These are phyloP conservation scores for Artemisiospiza belli DNA, from an alignment of 2,113 vertebrate species.

Conservation along the genomic window DNA sequence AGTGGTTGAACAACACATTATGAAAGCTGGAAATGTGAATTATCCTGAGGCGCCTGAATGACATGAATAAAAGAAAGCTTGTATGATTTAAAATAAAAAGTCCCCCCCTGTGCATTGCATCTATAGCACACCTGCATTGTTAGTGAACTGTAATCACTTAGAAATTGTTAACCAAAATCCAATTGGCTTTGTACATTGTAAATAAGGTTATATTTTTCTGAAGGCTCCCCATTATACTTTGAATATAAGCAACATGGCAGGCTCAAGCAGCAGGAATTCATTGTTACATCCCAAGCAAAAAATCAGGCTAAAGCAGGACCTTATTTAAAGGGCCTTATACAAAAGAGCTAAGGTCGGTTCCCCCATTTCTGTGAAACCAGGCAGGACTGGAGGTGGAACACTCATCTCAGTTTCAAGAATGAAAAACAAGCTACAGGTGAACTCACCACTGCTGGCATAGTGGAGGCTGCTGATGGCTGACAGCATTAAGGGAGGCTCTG, in stretches of 20 bases:
- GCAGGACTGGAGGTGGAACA: background rate
- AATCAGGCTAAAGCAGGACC: background rate
- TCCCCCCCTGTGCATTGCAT: slow-evolving; percentile 31
- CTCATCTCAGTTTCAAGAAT: background rate
- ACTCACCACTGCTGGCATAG: background rate
- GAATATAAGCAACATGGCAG: slow-evolving; percentile 23
- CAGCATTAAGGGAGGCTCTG: background rate
- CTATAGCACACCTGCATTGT: slow-evolving; percentile 52
- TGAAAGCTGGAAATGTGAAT: slow-evolving; percentile 54
- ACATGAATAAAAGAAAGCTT: slow-evolving; percentile 50
- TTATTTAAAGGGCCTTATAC: background rate
- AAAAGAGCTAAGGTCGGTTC: background rate
- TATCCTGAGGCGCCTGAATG: slow-evolving; percentile 49
- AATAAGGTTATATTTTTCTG: slow-evolving; percentile 48
- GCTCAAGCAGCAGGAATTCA: slow-evolving; percentile 2
- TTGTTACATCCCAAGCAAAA: background rate
- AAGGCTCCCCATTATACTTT: slow-evolving; percentile 12
- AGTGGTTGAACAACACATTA: slow-evolving; percentile 53
- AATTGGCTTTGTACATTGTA: slow-evolving; percentile 13
- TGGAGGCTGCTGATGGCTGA: background rate
- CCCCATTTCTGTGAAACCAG: background rate
- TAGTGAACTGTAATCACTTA: slow-evolving; percentile 46
- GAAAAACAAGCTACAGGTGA: background rate
- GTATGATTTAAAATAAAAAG: slow-evolving; percentile 56
- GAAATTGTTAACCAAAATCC: slow-evolving; percentile 70